Base-by-base conservation (phyloP, 2,797 vertebrate genomes). In the Mastacembelus armatus region DNA sequence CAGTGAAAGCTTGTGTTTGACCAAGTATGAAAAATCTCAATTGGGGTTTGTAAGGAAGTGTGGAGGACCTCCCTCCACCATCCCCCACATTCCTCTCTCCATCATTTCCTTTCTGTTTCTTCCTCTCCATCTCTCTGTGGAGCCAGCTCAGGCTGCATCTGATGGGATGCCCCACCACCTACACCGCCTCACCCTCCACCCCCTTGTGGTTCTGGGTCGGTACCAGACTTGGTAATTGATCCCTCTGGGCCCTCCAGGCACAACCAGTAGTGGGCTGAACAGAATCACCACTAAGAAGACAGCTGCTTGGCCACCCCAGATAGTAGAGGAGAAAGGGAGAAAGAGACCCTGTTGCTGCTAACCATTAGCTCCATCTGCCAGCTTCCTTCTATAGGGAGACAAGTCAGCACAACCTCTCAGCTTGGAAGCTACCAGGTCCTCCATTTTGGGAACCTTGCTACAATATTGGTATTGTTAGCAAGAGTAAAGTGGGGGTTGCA, bases 201-300 rank as follows among this genome's bases (percentile, higher is more conserved):
- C 30, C 44, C 50, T 30, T 3, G 36, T 38, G 76, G 85, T 79
- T 81, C 51, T 66, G 86, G 85, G 80, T 85, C 36, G 43, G 86
- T 85, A 88, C 85, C 58, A 44, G 87, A 73, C 75, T 81, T 67
- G 60, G 80, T 94, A 94, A 94, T 94, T 94, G 92, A 93, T 94
- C 94, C 92, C 94, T 87, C 64, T 90, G 92, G 88, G 91, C 82
- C 85, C 78, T 74, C 36, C 36, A 77, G 82, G 67, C 86, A 83
- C 75, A 90, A 89, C 87, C 78, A 86, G 84, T 76, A 71, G 74
- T 61, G 78, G 74, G 66, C 72, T 86, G 81, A 90, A 90, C 89
- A 91, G 86, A 90, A 90, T 82, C 77, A 74, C 85, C 73, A 59
- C 82, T 85, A 86, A 87, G 78, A 81, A 85, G 86, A 88, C 91